Evolutionary conservation across 2,797 vertebrate species (phyloP), one percentile per base, ranked within the genome.

Genomic region (Melanotaenia trifasciata): DNA sequence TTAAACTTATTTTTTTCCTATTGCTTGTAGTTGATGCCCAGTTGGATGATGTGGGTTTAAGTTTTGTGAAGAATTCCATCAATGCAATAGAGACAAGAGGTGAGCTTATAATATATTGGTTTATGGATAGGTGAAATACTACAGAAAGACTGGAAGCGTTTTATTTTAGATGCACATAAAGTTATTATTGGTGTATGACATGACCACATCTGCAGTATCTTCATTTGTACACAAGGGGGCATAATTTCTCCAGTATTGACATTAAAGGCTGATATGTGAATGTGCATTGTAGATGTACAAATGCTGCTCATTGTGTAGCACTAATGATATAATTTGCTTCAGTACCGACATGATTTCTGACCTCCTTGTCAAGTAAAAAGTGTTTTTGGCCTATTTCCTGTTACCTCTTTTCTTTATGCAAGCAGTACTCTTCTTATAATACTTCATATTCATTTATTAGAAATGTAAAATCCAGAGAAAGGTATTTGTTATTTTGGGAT

Each of bases 61-160:
- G 86, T 58, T 89, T 99, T 93, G 91, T 99, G 88, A 97, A 94
- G 94, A 98, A 98, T 78, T 96, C 96, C 75, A 98, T 99, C 90
- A 95, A 80, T 58, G 97, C 97, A 38, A 93, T 99, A 67, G 98
- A 99, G 88, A 95, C 87, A 9, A 95, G 97, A 97, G 97, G 98
- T 95, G 76, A 93, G 90, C 40, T 59, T 62, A 14, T 60, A 30
- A 76, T 64, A 18, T 13, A 14, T 50, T 26, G 32, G 22, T 12
- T 61, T 36, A 4, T 51, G 3, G 6, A 45, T 3, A 32, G 26
- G 26, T 10, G 1, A 4, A 40, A 30, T 81, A 11, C 20, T 53
- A 45, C 8, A 61, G 32, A 24, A 18, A 66, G 43, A 36, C 58
- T 1, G 8, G 64, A 40, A 1, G 18, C 20, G 5, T 33, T 58